Evolutionary conservation across 2,113 vertebrate species (phyloP).

Genomic region (Dicrurus megarhynchus): DNA sequence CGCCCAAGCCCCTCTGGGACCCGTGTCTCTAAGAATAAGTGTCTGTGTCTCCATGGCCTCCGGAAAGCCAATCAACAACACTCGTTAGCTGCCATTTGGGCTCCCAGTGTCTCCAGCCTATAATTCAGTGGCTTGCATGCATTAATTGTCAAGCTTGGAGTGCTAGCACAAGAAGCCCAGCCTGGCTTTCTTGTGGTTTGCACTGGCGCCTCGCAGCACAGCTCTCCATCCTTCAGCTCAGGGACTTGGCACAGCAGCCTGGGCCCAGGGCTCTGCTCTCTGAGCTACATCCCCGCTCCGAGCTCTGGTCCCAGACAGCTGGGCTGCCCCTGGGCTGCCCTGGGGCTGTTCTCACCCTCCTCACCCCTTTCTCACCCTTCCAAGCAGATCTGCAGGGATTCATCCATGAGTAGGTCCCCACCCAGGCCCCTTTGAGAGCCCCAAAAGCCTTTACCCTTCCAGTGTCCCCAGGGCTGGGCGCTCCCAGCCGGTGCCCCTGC

Average conservation of each 20-base stretch:
- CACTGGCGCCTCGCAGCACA: slow-evolving; percentile 48
- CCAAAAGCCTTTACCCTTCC: neutral
- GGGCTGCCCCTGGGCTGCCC: neutral
- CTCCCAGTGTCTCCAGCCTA: slow-evolving; percentile 58
- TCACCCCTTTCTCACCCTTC: neutral
- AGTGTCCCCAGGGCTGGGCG: accelerated
- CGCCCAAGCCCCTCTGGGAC: neutral
- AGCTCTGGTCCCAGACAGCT: neutral
- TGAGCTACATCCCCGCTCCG: accelerated
- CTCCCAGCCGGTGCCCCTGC: neutral
- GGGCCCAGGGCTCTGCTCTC: neutral
- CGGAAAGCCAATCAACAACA: slow-evolving; percentile 51
- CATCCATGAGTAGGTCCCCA: neutral
- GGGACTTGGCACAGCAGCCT: neutral
- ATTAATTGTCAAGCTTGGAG: slow-evolving; percentile 57
- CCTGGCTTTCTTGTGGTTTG: slow-evolving; percentile 61
- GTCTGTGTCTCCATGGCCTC: slow-evolving; percentile 63
- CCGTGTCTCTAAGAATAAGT: slow-evolving; percentile 57
- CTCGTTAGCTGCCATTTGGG: slow-evolving; percentile 59
- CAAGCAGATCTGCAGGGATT: neutral
- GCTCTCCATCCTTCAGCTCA: neutral
- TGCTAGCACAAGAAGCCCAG: slow-evolving; percentile 48
- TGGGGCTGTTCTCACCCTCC: neutral
- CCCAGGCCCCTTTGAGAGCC: neutral
- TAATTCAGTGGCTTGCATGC: slow-evolving; percentile 55